Conservation (phyloP, 2,797 vertebrate species). For the Loris lydekkerianus region DNA sequence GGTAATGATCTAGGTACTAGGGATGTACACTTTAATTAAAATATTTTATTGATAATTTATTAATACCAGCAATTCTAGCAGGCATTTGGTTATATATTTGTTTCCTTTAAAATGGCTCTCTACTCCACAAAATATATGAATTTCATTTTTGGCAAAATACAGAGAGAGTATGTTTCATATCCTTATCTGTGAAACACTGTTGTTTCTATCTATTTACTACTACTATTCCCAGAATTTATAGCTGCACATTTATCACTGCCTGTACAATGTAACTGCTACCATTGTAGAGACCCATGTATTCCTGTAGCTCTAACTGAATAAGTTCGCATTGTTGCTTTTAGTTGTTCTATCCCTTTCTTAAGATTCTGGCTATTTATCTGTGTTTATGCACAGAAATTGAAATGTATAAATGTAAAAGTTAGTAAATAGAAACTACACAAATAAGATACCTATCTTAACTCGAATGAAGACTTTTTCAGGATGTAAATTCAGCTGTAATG, state of each 20-base stretch:
- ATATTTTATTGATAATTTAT: constrained; percentile 39
- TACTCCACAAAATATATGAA: constrained; percentile 64
- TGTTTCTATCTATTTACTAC: constrained; percentile 61
- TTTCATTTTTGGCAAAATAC: constrained; percentile 61
- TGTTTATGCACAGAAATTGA: constrained; percentile 14
- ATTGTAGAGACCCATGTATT: constrained; percentile 30
- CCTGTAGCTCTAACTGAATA: background rate
- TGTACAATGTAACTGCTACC: background rate
- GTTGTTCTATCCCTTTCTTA: background rate
- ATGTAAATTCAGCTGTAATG: background rate
- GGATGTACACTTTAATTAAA: constrained; percentile 51
- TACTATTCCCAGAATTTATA: constrained; percentile 63
- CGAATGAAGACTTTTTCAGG: background rate
- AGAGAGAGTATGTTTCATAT: constrained; percentile 29
- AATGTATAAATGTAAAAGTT: constrained; percentile 42
- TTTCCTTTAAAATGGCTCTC: constrained; percentile 49
- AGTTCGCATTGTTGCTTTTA: background rate
- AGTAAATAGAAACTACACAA: background rate
- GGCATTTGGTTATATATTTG: constrained; percentile 53
- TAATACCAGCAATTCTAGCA: constrained; percentile 9
- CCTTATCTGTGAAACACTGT: constrained; percentile 56
- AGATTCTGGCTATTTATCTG: constrained; percentile 27
- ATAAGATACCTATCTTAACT: background rate
- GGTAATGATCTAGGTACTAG: background rate
- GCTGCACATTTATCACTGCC: constrained; percentile 52